Evolutionary conservation across 1,140 invertebrate genomes (phyloP), one percentile per base, ranked within the genome.

Genomic region (Mamestra configurata): DNA sequence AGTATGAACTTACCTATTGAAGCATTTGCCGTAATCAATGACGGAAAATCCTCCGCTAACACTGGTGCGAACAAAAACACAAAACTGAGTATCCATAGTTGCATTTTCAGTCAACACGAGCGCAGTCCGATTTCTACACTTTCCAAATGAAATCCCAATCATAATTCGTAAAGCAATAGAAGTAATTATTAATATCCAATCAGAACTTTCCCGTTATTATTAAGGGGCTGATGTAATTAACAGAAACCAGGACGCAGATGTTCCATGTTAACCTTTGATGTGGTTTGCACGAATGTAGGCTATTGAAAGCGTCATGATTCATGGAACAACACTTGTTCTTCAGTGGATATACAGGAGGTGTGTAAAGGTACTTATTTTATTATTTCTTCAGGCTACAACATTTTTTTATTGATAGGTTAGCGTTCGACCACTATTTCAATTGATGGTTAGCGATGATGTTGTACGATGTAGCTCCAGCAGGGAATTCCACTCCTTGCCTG

Each of bases 1-100:
- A n/a, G n/a, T n/a, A n/a, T n/a, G 4, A 77, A 31, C 92, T 89
- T 95, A 97, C 97, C 97, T 87, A 97, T 95, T 10, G 97, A 96
- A 6, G 96, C 97, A 92, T 97, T 97, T 7, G 96, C 95, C 24
- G 96, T 96, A 0, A 97, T 95, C 73, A 97, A 92, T 0, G 97
- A 97, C 5, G 97, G 97, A 92, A 97, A 97, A 82, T 96, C 96
- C 86, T 97, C 96, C 72, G 88, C 92, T 4, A 35, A 81, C 53
- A 83, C 82, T 40, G 40, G 37, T 6, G 72, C 55, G 73, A 87
- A 77, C 59, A 87, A 80, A 76, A 59, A 86, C 66, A 89, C 70
- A 13, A 89, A 37, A 18, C 73, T n/a, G 15, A 89, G 10, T 10
- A 88, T 11, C 86, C 89, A 92, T 85, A 85, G 7, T 61, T 73